These are phyloP conservation scores for Busseola fusca DNA, from an alignment of 2,888 invertebrate genomes.

Conservation along the genomic window DNA sequence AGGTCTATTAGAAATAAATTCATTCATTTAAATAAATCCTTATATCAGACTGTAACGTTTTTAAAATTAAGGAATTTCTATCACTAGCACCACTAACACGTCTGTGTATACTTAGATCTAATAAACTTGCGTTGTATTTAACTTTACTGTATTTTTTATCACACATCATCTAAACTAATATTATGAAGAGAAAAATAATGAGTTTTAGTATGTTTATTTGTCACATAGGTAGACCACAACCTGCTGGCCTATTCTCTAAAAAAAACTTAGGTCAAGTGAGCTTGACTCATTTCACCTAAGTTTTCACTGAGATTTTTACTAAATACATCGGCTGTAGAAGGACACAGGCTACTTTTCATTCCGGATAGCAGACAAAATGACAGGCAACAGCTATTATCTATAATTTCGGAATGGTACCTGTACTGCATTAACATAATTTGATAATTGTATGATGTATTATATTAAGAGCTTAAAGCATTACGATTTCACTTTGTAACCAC, in stretches of 20 bases:
- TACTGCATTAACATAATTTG: conserved; percentile 43
- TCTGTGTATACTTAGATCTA: background rate
- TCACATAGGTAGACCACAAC: too few species aligned
- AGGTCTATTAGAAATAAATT: conserved; percentile 15
- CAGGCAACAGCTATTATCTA: background rate
- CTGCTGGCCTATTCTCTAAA: too few species aligned
- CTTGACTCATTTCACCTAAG: too few species aligned
- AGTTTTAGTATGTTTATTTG: background rate
- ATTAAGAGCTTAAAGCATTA: conserved; percentile 50
- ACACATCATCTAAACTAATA: background rate
- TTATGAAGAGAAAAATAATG: background rate
- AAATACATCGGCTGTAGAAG: too few species aligned
- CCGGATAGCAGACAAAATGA: background rate
- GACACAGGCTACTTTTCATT: background rate
- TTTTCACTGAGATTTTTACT: too few species aligned
- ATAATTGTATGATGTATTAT: conserved; percentile 42
- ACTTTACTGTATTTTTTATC: background rate
- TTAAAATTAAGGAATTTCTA: too few species aligned
- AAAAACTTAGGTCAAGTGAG: too few species aligned
- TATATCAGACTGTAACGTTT: too few species aligned
- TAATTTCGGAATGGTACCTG: conserved; percentile 27
- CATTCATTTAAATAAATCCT: conserved; percentile 31
- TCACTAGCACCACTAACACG: background rate
- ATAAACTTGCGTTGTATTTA: background rate
- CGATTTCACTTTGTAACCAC: conserved; percentile 50